A percentile compares a stretch with the other conserved stretches of the same genome.
These are phyloP conservation scores for Entomobrya multifasciata DNA, from an alignment of 2,888 invertebrate species.

Conservation along the genomic window DNA sequence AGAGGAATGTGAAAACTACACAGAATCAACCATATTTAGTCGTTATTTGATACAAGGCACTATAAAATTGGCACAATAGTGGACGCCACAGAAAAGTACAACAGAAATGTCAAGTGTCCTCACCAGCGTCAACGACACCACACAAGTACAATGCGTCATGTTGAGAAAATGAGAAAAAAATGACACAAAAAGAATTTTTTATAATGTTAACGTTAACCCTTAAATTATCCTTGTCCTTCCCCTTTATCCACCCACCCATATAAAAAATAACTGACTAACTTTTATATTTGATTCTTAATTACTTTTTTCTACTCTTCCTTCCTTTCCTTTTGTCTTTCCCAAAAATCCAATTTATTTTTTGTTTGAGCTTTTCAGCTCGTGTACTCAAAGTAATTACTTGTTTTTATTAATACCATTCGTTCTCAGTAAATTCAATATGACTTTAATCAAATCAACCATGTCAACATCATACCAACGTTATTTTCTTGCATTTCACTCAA, in stretches of 20 bases:
- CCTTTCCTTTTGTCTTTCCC: neutral
- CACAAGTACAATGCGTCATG: neutral
- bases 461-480: constrained; percentile 33
- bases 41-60: too few species aligned
- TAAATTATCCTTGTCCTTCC: constrained; percentile 33
- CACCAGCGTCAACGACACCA: neutral
- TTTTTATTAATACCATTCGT: too few species aligned
- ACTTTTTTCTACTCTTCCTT: too few species aligned
- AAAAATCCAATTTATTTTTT: constrained; percentile 9
- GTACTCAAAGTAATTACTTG: constrained; percentile 1
- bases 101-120: too few species aligned
- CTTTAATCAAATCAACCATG: constrained; percentile 36
- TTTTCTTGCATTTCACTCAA: constrained; percentile 17
- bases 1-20: constrained; percentile 34
- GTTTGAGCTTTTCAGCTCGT: neutral
- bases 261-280: too few species aligned
- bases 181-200: constrained; percentile 10
- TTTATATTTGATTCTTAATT: too few species aligned
- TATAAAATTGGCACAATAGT: too few species aligned
- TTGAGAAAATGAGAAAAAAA: neutral
- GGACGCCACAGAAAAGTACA: neutral
- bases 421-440: constrained; percentile 20
- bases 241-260: too few species aligned
- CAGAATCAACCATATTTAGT: constrained; percentile 21
- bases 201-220: too few species aligned